Base-by-base conservation (phyloP, 2,113 vertebrate genomes). In the Tautogolabrus adspersus region DNA sequence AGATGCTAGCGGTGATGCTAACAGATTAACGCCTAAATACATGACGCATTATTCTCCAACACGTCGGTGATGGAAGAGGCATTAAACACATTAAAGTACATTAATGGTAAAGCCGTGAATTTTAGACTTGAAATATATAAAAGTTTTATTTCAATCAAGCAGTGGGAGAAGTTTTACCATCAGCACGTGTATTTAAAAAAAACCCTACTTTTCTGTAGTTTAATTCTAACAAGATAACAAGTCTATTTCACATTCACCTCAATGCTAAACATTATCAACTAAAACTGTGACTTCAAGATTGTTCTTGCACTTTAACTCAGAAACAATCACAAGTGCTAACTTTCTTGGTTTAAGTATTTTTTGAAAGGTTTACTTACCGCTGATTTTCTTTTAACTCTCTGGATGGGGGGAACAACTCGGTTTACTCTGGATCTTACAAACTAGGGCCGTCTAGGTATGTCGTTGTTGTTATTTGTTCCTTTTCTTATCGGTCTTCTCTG, bases 361-460 rank as follows among this genome's bases (percentile, higher is more conserved):
- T 34, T 34, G 0, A 15, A 7, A 18, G 3, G 15, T 12, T 2
- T 8, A 68, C 87, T 83, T 47, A 92, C 88, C 22, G 61, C 47
- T 7, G 10, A 64, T 46, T 73, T 22, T 34, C 19, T 9, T 0
- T 49, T 6, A 15, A 38, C 42, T 59, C 40, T 12, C 5, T 5
- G 6, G 18, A 13, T 26, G 3, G 16, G 42, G 21, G 10, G 18
- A 56, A 49, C 22, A 59, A 52, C 19, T 30, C 7, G 0, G 5
- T 55, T 49, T 15, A 44, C 47, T 10, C 60, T 0, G 44, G 6
- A n/a, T 19, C 22, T 55, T 38, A 56, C 71, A 56, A 72, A 82
- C 87, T 88, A 84, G 87, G 89, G 84, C 80, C 87, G 82, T 84
- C 82, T 87, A 88, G 81, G 64, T 71, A 0, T 6, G 13, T 44